Evolutionary conservation across 2,888 invertebrate genomes (phyloP).

Genomic region (Rhagophthalmus giganteus): DNA sequence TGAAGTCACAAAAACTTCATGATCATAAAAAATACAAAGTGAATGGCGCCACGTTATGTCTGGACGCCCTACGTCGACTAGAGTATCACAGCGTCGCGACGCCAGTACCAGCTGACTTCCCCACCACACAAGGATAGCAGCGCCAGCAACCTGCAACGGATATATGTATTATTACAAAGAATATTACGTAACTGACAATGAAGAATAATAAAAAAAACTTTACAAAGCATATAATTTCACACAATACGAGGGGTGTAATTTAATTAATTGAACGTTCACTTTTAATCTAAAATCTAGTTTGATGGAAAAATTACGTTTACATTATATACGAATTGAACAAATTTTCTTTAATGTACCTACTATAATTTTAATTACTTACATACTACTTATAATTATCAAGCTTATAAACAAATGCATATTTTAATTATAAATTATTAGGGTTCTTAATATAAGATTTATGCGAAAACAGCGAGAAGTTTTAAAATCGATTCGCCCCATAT

Average conservation of each 20-base stretch:
- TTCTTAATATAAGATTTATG: too few relatives aligned
- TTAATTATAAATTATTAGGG: too few relatives aligned
- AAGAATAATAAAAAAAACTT: not conserved
- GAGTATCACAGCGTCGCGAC: slow-evolving; percentile 59
- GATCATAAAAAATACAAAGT: slow-evolving; percentile 26
- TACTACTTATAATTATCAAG: too few relatives aligned
- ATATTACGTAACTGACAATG: slow-evolving; percentile 17
- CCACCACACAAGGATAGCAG: slow-evolving; percentile 48
- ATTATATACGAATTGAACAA: not conserved
- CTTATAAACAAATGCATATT: too few relatives aligned
- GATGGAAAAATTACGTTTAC: not conserved
- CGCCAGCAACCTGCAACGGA: slow-evolving; percentile 56
- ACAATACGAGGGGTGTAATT: too few relatives aligned
- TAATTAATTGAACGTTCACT: not conserved
- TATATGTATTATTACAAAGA: slow-evolving; percentile 33
- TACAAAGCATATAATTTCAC: too few relatives aligned
- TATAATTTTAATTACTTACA: not conserved
- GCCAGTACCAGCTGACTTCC: slow-evolving; percentile 56
- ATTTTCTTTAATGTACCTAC: not conserved
- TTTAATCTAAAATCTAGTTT: not conserved
- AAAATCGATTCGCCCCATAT: too few relatives aligned
- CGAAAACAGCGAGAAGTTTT: too few relatives aligned
- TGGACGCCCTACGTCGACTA: slow-evolving; percentile 61
- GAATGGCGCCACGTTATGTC: slow-evolving; percentile 44
- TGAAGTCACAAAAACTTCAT: slow-evolving; percentile 25